Base-by-base conservation (phyloP, 2,113 vertebrate genomes). In the Xiphophorus hellerii region DNA sequence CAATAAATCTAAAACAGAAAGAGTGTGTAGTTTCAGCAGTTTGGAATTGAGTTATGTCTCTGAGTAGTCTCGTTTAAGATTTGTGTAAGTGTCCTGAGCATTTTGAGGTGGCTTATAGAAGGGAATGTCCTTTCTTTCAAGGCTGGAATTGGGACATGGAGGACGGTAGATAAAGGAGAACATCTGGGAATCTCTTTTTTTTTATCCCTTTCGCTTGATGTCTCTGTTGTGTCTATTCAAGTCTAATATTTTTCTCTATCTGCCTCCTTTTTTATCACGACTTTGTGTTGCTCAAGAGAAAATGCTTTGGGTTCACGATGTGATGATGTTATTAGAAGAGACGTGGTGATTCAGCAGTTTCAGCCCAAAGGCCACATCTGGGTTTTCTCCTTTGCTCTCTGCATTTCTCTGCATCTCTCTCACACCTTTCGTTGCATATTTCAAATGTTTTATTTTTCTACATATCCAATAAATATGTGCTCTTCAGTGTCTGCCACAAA, bases 301-400 rank as follows among this genome's bases (percentile, higher is more conserved):
- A 85, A 81, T 68, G 78, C 86, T 79, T 62, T 27, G 65, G 83
- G 86, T 78, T 84, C 61, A 77, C 62, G 42, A 85, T 71, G 83
- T 71, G 88, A 90, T 92, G 82, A 90, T 83, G 83, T 89, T 86
- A 93, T 92, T 84, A 90, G 89, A 92, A 86, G 78, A 82, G 93
- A 94, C 88, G 12, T 87, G 88, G 83, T 94, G 94, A 94, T 90
- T 94, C 93, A 94, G 88, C 89, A 84, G 73, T 90, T 89, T 81
- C 64, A 80, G 81, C 93, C 90, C 79, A 81, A 86, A 88, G 92
- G 93, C 84, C 89, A 90, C 88, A 93, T 93, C 91, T 92, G 92
- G 81, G 85, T 84, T 78, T 82, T 78, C 79, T 90, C 76, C 63
- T 77, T 63, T 82, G 64, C 79, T 82, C 80, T 73, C 63, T 65